Percentiles rank a stretch among this genome's conserved stretches.
Evolutionary conservation across 2,888 invertebrate genomes (phyloP).

Genomic region (Griposia aprilina): DNA sequence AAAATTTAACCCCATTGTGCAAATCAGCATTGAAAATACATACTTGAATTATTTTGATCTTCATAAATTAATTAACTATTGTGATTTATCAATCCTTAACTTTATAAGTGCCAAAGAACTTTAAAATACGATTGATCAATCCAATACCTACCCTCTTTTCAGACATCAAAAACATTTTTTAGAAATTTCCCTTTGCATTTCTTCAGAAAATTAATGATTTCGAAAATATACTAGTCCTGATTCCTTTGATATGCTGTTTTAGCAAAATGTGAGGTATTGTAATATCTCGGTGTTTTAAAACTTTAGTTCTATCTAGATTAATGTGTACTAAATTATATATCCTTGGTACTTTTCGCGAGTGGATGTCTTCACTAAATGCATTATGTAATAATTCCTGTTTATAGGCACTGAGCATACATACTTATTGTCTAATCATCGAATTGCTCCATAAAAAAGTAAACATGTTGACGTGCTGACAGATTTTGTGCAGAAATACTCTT

Average conservation of each 20-base stretch:
- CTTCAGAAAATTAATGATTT: conserved; percentile 6
- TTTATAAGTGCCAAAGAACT: conserved; percentile 4
- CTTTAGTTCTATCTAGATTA: conserved; percentile 45
- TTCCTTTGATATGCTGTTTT: conserved; percentile 34
- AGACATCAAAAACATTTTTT: no score
- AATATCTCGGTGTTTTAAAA: conserved; percentile 40
- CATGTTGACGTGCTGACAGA: not conserved
- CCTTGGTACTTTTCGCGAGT: conserved; percentile 52
- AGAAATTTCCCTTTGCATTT: not conserved
- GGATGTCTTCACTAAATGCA: conserved; percentile 13
- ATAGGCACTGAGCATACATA: conserved; percentile 10
- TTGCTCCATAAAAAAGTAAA: conserved; percentile 1
- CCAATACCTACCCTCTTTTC: not conserved
- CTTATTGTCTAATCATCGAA: not conserved
- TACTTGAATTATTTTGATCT: not conserved
- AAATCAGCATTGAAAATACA: conserved; percentile 27
- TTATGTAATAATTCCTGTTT: not conserved
- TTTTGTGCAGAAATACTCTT: not conserved
- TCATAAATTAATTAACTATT: not conserved
- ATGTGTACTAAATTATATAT: conserved; percentile 53
- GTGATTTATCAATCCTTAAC: conserved; percentile 18
- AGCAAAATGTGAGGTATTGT: conserved; percentile 18
- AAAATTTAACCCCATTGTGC: conserved; percentile 16
- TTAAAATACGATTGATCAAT: conserved; percentile 28
- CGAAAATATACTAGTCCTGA: conserved; percentile 17